Conservation (phyloP, 2,888 invertebrate species). For the Carpatolechia fugitivella region DNA sequence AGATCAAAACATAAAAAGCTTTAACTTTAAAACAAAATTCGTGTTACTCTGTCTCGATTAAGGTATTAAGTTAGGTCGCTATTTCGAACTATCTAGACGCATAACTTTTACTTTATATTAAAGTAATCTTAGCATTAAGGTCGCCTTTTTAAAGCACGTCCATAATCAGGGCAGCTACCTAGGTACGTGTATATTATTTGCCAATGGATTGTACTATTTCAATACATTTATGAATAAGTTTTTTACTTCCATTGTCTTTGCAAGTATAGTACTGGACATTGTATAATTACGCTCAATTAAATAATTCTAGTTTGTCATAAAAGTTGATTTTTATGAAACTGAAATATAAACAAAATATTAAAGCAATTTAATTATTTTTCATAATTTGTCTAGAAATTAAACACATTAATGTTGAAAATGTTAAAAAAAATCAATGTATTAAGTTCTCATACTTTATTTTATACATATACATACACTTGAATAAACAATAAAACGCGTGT, state of each 20-base stretch:
- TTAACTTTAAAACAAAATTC: constrained; percentile 25
- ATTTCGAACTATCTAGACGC: constrained; percentile 11
- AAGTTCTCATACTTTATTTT: no score
- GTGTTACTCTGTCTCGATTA: constrained; percentile 49
- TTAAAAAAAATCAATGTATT: no score
- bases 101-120: constrained; percentile 58
- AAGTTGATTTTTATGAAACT: no score
- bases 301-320: no score
- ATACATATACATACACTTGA: no score
- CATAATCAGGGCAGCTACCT: constrained; percentile 50
- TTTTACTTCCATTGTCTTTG: no score
- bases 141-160: constrained; percentile 65
- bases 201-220: neutral
- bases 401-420: no score
- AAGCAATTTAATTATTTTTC: no score
- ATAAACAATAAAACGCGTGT: neutral
- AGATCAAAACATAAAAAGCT: neutral
- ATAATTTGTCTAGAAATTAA: no score
- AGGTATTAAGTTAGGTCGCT: constrained; percentile 15
- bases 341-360: no score
- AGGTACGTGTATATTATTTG: constrained; percentile 26
- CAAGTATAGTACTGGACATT: no score
- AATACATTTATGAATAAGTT: neutral
- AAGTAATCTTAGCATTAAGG: constrained; percentile 59
- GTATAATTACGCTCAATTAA: no score